These are phyloP conservation scores for Rafetus swinhoei DNA, from an alignment of 2,113 vertebrate genomes.

Conservation along the genomic window DNA sequence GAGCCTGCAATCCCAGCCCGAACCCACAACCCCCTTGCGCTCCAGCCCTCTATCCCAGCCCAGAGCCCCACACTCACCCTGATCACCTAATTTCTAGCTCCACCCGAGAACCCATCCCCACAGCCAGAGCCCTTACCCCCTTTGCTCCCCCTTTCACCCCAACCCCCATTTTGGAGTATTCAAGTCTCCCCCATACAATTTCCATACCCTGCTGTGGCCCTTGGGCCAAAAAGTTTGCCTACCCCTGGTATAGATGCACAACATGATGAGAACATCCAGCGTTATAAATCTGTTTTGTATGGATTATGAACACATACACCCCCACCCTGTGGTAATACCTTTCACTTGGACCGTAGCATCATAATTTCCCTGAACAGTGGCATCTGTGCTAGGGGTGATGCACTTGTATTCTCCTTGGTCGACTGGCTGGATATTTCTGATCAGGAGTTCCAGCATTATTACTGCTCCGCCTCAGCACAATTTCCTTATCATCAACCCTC, in stretches of 20 bases:
- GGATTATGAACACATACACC: slow-evolving; percentile 24
- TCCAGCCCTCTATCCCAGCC: too few species aligned
- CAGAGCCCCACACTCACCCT: too few species aligned
- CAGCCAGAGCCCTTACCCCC: too few species aligned
- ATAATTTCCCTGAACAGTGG: slow-evolving; percentile 90
- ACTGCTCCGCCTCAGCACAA: slow-evolving; percentile 79
- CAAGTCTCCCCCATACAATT: too few species aligned
- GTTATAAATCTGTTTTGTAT: not conserved
- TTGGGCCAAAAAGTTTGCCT: too few species aligned
- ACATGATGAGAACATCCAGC: not conserved
- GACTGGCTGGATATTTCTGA: slow-evolving; percentile 77
- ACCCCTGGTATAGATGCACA: not conserved
- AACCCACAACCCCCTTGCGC: too few species aligned
- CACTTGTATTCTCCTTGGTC: slow-evolving; percentile 91
- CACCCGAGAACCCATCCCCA: too few species aligned
- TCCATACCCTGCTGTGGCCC: too few species aligned
- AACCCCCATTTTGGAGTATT: too few species aligned
- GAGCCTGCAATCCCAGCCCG: too few species aligned
- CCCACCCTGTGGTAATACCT: slow-evolving; percentile 80
- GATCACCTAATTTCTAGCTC: too few species aligned
- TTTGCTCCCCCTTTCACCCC: too few species aligned
- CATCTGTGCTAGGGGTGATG: slow-evolving; percentile 92
- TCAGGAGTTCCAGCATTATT: slow-evolving; percentile 87
- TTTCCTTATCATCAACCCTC: slow-evolving; percentile 81
- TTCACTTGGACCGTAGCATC: slow-evolving; percentile 87